Evolutionary conservation across 2,888 invertebrate species (phyloP).

Genomic region (Plagodis pulveraria): DNA sequence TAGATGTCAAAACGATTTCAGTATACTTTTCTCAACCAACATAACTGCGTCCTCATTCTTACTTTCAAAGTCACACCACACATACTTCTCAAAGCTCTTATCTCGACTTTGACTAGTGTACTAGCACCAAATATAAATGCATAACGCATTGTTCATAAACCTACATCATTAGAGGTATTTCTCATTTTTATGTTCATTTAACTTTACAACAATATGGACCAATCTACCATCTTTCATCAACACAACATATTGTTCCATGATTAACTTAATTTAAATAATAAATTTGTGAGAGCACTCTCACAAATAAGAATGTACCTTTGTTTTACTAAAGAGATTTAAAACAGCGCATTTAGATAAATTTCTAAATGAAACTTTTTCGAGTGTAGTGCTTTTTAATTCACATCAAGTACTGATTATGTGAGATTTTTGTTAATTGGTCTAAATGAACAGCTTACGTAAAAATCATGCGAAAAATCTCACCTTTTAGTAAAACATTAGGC

Average conservation of each 20-base stretch:
- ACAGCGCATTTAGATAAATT: constrained; percentile 44
- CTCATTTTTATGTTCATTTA: constrained; percentile 16
- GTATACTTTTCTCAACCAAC: too few species aligned
- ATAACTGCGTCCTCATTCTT: too few species aligned
- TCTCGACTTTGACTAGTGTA: too few species aligned
- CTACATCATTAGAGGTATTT: constrained; percentile 1
- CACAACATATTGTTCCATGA: constrained; percentile 27
- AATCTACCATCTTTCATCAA: constrained; percentile 18
- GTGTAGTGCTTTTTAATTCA: constrained; percentile 45
- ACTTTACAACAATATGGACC: constrained; percentile 7
- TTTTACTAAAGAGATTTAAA: constrained; percentile 47
- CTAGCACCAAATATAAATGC: not conserved
- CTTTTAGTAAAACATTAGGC: constrained; percentile 8
- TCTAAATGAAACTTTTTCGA: constrained; percentile 48
- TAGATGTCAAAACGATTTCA: too few species aligned
- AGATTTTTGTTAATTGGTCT: constrained; percentile 37
- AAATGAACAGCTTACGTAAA: constrained; percentile 28
- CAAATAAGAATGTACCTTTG: constrained; percentile 54
- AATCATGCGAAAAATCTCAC: constrained; percentile 12
- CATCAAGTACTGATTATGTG: constrained; percentile 36
- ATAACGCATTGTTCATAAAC: not conserved
- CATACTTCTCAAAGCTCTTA: too few species aligned
- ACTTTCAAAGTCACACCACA: too few species aligned
- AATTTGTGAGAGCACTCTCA: constrained; percentile 50
- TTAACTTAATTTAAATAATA: constrained; percentile 30